Evolutionary conservation across 2,888 invertebrate genomes (phyloP), one percentile per base, ranked within the genome.

Genomic region (Heliconius ethilla): DNA sequence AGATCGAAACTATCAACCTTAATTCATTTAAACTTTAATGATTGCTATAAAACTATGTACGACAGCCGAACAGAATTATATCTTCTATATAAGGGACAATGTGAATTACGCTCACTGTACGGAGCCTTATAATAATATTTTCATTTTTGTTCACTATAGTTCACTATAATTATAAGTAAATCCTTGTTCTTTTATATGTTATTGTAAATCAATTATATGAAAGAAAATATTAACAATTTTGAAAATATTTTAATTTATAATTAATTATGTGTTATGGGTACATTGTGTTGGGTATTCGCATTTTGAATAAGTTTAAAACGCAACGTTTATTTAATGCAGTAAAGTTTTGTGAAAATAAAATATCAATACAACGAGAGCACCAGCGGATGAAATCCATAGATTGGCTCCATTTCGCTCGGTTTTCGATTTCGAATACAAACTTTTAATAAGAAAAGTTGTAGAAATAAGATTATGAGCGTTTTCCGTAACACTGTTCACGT

Each of bases 371-470:
- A 83, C 82, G 85, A 83, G 84, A 81, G 85, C 86, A 88, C 83
- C 82, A 84, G 84, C 83, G 86, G 79, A 85, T 88, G 84, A 88
- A 89, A 89, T 88, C 86, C 81, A 83, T 85, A 85, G 82, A 89
- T 86, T 89, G 86, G 86, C 82, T 83, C 82, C 81, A 82, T 79
- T 69, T 82, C 81, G 79, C 79, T 82, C 84, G 83, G 81, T 84
- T 83, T 82, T 84, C 84, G 83, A 86, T 87, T 87, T 88, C 85
- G 85, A 88, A 87, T 81, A 80, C 87, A 86, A 92, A 93, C 89
- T 92, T 91, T 84, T 91, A 93, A 93, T 88, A 90, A 92, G 91
- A 89, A 91, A 93, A 93, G 76, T 92, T 91, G 81, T 81, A 83
- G 86, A 86, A 88, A 88, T 88, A 87, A 85, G 80, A 86, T 89